Evolutionary conservation across 2,888 invertebrate genomes (phyloP).

Genomic region (Chymomyza amoena): DNA sequence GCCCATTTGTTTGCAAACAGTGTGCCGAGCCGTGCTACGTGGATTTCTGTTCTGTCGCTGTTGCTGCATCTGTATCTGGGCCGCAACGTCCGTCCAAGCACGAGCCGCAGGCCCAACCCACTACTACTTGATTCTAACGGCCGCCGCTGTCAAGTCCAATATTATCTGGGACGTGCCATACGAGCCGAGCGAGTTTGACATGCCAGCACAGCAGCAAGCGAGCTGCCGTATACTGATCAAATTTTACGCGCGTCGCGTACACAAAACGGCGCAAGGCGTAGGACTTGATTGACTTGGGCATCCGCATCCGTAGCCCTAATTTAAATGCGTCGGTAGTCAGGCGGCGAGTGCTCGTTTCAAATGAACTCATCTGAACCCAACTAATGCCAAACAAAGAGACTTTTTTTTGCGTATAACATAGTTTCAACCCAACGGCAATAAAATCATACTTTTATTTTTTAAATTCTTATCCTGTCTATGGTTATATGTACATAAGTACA

Average conservation of each 20-base stretch:
- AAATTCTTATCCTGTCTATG: background rate
- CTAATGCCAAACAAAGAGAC: conserved; percentile 14
- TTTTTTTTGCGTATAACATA: background rate
- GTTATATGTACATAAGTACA: conserved; percentile 19
- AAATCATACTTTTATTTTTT: conserved; percentile 7
- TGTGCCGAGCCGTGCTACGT: conserved; percentile 18
- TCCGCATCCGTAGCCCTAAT: conserved; percentile 58
- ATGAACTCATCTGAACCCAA: conserved; percentile 8
- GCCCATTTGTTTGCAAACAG: conserved; percentile 58
- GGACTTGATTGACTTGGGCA: conserved; percentile 32
- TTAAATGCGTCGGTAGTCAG: conserved; percentile 57
- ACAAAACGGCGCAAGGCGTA: conserved; percentile 4
- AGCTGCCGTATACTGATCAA: background rate
- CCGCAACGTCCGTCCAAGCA: background rate
- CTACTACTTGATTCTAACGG: background rate
- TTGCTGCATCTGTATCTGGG: background rate
- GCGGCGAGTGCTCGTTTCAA: background rate
- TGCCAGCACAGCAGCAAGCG: conserved; percentile 24
- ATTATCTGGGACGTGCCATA: conserved; percentile 60
- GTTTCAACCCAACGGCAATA: background rate
- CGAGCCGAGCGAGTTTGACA: conserved; percentile 45
- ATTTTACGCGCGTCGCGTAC: conserved; percentile 51
- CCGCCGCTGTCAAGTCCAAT: conserved; percentile 43
- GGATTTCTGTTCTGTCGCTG: background rate
- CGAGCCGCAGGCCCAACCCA: background rate